Conservation (phyloP, 2,797 vertebrate genomes). For the Urophycis tenuis region DNA sequence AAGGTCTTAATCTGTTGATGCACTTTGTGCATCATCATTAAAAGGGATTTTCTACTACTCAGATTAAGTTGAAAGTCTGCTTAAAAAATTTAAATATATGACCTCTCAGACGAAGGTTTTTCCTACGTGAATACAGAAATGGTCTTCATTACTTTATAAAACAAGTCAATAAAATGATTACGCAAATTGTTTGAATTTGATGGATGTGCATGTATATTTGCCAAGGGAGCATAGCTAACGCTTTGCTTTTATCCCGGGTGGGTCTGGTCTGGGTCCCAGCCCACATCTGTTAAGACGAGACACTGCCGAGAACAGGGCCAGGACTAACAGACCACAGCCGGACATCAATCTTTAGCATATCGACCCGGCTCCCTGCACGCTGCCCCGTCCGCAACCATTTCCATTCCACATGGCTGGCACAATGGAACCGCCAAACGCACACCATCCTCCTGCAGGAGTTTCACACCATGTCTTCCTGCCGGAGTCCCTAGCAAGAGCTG, state of each 20-base stretch:
- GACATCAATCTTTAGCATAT: neutral
- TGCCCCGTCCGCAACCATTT: neutral
- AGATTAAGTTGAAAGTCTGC: neutral
- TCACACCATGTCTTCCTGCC: neutral
- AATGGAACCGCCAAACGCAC: neutral
- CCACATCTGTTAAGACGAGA: neutral
- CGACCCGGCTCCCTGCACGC: neutral
- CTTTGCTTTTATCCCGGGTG: neutral
- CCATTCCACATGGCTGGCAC: neutral
- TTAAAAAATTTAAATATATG: neutral
- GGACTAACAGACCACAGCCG: neutral
- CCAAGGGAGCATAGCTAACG: neutral
- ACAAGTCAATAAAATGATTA: neutral
- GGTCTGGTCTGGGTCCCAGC: neutral
- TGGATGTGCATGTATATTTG: neutral
- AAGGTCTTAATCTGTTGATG: neutral
- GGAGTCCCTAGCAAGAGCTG: neutral
- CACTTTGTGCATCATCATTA: no score
- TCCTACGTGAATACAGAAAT: neutral
- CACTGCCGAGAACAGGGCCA: neutral
- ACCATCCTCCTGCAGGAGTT: neutral
- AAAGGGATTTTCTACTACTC: neutral
- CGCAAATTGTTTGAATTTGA: neutral
- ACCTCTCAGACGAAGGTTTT: neutral
- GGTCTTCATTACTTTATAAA: neutral